Percentiles rank a stretch among this genome's conserved stretches.
phyloP scores from a whole-genome alignment of 2,797 vertebrate species.

The Ptychadena robeensis region DNA sequence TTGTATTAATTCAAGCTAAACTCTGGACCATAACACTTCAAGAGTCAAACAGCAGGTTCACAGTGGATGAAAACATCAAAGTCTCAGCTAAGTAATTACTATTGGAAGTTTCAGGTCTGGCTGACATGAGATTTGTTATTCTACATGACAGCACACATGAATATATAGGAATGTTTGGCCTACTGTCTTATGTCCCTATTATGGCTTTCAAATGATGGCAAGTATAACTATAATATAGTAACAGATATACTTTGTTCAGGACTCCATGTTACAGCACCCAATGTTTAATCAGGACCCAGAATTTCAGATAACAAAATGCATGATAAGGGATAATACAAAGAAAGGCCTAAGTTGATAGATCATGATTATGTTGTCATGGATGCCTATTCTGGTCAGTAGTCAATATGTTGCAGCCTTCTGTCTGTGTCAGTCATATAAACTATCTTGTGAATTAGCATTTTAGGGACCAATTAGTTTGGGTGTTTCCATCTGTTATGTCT shows the following conservation, averaged over 20 bases:
- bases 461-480: conserved; percentile 8
- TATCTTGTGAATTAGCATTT: conserved; percentile 6
- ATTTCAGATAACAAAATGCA: neutral
- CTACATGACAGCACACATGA: too few relatives aligned
- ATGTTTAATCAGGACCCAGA: neutral
- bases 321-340: neutral
- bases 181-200: neutral
- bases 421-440: neutral
- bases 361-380: neutral
- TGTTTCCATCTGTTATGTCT: conserved; percentile 1
- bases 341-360: neutral
- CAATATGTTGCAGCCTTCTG: conserved; percentile 16
- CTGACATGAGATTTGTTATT: too few relatives aligned
- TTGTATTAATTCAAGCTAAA: too few relatives aligned
- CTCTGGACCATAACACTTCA: too few relatives aligned
- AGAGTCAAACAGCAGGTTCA: too few relatives aligned
- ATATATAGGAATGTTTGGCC: too few relatives aligned
- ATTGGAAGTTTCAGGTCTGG: too few relatives aligned
- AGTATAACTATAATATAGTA: neutral
- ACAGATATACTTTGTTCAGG: neutral
- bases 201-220: neutral
- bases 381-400: conserved; percentile 1
- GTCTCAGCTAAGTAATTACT: too few relatives aligned
- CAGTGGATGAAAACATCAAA: too few relatives aligned
- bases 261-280: neutral